phyloP scores from a whole-genome alignment of 1,140 invertebrate genomes.

The Heliconius himera region DNA sequence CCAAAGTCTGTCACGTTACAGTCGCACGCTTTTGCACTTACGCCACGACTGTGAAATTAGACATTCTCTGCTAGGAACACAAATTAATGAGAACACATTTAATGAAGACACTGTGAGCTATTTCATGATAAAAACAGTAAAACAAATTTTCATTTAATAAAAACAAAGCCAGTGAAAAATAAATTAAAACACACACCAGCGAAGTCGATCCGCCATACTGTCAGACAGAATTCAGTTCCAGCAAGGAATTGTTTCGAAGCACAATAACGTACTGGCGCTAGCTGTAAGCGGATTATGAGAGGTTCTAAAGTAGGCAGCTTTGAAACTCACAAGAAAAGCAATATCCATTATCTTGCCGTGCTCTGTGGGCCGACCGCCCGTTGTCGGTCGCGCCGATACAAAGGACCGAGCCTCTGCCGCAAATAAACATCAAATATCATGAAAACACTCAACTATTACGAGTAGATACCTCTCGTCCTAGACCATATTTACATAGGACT shows the following conservation, averaged over 20 bases:
- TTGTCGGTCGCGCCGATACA: conserved; percentile 47
- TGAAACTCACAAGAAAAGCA: conserved; percentile 78
- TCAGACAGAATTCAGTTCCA: conserved; percentile 41
- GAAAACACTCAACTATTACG: conserved; percentile 18
- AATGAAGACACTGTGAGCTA: too few species aligned
- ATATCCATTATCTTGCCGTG: conserved; percentile 76
- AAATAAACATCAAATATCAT: conserved; percentile 35
- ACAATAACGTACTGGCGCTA: conserved; percentile 71
- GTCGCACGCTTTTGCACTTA: too few species aligned
- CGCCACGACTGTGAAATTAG: too few species aligned
- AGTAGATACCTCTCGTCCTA: too few species aligned
- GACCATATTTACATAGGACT: conserved; percentile 13
- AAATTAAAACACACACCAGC: neutral
- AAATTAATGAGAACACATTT: too few species aligned
- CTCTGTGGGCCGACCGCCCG: conserved; percentile 66
- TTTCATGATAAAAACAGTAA: too few species aligned
- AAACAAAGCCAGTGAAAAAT: neutral
- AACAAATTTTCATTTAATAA: too few species aligned
- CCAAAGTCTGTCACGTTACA: too few species aligned
- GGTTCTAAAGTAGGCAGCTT: conserved; percentile 71
- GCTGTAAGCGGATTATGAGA: conserved; percentile 76
- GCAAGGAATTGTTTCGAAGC: conserved; percentile 66
- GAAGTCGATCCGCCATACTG: conserved; percentile 24
- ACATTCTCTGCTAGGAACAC: too few species aligned
- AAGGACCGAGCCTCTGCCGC: conserved; percentile 13